Evolutionary conservation across 2,888 invertebrate species (phyloP).

Genomic region (Cheilosia pagana): DNA sequence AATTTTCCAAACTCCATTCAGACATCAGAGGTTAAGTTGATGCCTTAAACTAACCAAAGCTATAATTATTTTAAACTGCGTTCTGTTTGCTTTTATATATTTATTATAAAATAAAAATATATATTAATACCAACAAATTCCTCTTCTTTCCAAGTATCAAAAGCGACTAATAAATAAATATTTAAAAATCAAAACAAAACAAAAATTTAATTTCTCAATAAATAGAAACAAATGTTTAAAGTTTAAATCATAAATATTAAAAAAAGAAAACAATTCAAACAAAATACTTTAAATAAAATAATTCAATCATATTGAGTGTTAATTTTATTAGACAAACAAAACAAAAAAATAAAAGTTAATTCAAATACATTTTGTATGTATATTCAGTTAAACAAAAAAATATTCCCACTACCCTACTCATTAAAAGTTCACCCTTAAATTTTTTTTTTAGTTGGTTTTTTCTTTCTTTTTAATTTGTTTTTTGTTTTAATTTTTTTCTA

Average conservation of each 20-base stretch:
- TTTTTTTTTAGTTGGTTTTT: neutral
- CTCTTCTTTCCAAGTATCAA: constrained; percentile 82
- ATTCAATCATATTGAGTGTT: constrained; percentile 46
- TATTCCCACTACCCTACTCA: constrained; percentile 44
- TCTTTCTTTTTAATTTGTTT: neutral
- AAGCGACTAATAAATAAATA: constrained; percentile 77
- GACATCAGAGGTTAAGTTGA: constrained; percentile 43
- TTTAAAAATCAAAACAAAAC: constrained; percentile 44
- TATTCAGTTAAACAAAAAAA: constrained; percentile 40
- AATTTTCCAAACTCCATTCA: constrained; percentile 5
- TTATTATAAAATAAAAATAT: constrained; percentile 27
- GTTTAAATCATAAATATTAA: constrained; percentile 45
- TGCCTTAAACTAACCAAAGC: constrained; percentile 9
- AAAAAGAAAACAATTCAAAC: constrained; percentile 43
- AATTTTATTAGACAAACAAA: constrained; percentile 33
- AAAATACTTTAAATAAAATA: constrained; percentile 49
- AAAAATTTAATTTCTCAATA: constrained; percentile 34
- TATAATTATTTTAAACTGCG: constrained; percentile 36
- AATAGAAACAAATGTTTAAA: constrained; percentile 43
- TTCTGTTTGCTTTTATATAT: constrained; percentile 51
- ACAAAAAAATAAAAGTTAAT: constrained; percentile 16
- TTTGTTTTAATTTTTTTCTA: constrained; percentile 10
- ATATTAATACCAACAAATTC: constrained; percentile 75
- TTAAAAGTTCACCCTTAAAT: constrained; percentile 51
- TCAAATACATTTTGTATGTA: constrained; percentile 61